Percentiles rank a stretch among this genome's conserved stretches.
Evolutionary conservation across 1,140 invertebrate species (phyloP).

Genomic region (Conopomorpha cramerella): DNA sequence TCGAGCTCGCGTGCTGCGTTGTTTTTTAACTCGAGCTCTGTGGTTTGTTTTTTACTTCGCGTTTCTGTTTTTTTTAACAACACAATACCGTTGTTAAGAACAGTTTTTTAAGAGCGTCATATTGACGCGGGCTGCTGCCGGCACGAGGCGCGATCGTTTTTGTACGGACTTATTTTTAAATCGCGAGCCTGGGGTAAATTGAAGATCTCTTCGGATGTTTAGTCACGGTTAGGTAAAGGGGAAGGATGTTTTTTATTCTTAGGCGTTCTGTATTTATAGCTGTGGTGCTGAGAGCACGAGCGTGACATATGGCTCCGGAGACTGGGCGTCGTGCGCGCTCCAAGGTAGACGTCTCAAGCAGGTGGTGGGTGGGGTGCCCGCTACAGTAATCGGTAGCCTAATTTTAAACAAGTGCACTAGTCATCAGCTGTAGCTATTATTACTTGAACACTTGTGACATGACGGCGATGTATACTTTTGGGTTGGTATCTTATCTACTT

Average conservation of each 20-base stretch:
- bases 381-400: no score
- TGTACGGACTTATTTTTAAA: conserved; percentile 35
- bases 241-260: conserved; percentile 22
- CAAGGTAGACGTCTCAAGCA: no score
- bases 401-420: no score
- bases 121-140: conserved; percentile 28
- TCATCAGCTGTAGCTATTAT: no score
- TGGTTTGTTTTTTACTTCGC: conserved; percentile 49
- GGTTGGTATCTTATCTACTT: no score
- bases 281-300: conserved; percentile 15
- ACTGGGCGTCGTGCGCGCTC: conserved; percentile 12
- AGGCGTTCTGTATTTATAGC: conserved; percentile 12
- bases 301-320: conserved; percentile 29
- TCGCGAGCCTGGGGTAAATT: conserved; percentile 25
- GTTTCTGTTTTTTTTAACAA: conserved; percentile 57
- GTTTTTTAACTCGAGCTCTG: conserved; percentile 51
- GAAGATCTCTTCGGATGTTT: conserved; percentile 36
- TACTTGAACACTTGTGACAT: no score
- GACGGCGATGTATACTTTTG: no score
- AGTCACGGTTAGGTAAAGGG: conserved; percentile 37
- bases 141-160: conserved; percentile 33
- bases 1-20: conserved; percentile 47
- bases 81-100: conserved; percentile 49
- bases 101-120: conserved; percentile 51
- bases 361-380: no score